A percentile compares a stretch with the other conserved stretches of the same genome.
phyloP scores from a whole-genome alignment of 53 echinoderm and acorn worm genomes.

The Holothuria leucospilota region DNA sequence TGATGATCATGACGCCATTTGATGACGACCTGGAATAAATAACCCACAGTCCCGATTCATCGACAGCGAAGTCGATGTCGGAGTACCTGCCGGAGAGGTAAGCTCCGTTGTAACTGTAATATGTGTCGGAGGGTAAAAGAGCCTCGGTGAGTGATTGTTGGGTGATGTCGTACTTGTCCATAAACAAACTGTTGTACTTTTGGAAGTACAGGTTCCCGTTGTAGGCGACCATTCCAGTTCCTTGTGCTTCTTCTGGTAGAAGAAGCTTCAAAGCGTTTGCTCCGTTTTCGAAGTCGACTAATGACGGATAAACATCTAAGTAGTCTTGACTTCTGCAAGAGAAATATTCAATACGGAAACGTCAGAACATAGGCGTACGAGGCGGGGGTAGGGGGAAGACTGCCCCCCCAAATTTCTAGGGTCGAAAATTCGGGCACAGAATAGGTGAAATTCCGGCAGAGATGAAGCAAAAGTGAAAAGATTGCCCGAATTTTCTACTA shows the following conservation, averaged over 20 bases:
- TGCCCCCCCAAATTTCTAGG: too few species aligned
- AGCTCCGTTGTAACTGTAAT: not conserved
- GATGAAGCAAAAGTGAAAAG: too few species aligned
- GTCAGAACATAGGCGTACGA: too few species aligned
- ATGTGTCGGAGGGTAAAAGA: not conserved
- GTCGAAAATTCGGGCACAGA: too few species aligned
- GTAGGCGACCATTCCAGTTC: slow-evolving; percentile 59
- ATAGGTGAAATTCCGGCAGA: too few species aligned
- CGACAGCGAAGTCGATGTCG: slow-evolving; percentile 68
- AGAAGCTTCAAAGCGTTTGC: not conserved
- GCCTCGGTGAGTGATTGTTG: not conserved
- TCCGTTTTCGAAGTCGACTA: not conserved
- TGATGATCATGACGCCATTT: slow-evolving; percentile 51
- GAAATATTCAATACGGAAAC: not conserved
- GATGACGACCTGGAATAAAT: slow-evolving; percentile 52
- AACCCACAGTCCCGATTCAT: slow-evolving; percentile 77
- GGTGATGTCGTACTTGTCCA: slow-evolving; percentile 27
- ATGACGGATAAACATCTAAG: not conserved
- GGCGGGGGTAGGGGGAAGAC: too few species aligned
- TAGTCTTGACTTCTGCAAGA: not conserved
- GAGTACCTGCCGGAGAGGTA: slow-evolving; percentile 1
- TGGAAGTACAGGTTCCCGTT: slow-evolving; percentile 65
- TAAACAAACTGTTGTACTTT: not conserved
- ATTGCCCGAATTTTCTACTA: too few species aligned
- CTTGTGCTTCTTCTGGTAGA: slow-evolving; percentile 37